Evolutionary conservation across 2,797 vertebrate species (phyloP), one percentile per base, ranked within the genome.

Genomic region (Sebastiscus albofasciatus): DNA sequence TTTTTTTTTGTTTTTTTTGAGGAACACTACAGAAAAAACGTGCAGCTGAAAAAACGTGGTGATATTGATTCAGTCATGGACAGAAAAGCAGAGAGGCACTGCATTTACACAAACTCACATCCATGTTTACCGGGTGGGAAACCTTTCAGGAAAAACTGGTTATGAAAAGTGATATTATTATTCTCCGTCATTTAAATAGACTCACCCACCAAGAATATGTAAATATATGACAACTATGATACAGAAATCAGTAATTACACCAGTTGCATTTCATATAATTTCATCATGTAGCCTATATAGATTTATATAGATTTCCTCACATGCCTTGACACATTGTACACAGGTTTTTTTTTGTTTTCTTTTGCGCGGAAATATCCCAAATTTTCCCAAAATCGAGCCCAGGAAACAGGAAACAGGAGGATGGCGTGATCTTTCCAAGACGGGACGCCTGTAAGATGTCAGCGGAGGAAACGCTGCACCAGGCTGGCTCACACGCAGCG

Each of bases 221-320:
- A 91, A 90, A 91, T 92, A 93, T 92, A 91, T 85, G 70, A 95
- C 91, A 84, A 89, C 92, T 91, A 94, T 94, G 90, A 92, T 90
- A 95, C 92, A 95, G 80, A 93, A 93, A 94, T 92, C 76, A 92
- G 91, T 92, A 93, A 89, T 91, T 94, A 94, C 92, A 94, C 84
- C 87, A 84, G 85, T 94, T 94, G 94, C 93, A 94, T 93, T 91
- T 91, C 89, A 79, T 92, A 94, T 93, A 87, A 83, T 88, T 89
- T 92, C 86, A 90, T 91, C 88, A 87, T 90, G 89, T 90, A 89
- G 92, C 90, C 90, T 93, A 90, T 91, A 92, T 93, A 87, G 84
- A 86, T 83, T 77, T 86, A 91, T 93, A 91, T 92, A 93, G 92
- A 89, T 91, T 91, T 95, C 89, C 94, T 94, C 84, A 92, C 93